Evolutionary conservation across 1,140 invertebrate genomes (phyloP).

Genomic region (Cephus cinctus): DNA sequence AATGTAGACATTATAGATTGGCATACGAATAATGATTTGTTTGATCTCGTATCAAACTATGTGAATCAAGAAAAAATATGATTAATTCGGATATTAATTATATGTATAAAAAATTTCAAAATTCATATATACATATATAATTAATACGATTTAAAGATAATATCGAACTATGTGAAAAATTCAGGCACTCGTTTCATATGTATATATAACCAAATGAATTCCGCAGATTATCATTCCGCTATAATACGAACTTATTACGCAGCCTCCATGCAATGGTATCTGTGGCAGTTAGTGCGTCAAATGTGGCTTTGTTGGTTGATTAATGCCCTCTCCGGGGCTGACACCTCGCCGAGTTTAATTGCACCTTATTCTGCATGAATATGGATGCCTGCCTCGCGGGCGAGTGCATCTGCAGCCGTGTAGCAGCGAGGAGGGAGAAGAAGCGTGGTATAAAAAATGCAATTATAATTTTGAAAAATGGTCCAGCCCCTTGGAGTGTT

Average conservation of each 20-base stretch:
- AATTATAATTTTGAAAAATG: constrained; percentile 57
- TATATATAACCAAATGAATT: too few relatives aligned
- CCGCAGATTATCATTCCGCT: constrained; percentile 41
- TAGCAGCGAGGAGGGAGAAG: not conserved
- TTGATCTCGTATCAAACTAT: too few relatives aligned
- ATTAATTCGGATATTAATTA: too few relatives aligned
- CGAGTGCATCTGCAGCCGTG: constrained; percentile 18
- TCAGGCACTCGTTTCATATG: too few relatives aligned
- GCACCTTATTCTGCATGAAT: constrained; percentile 56
- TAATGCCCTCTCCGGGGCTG: constrained; percentile 51
- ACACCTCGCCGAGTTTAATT: constrained; percentile 56
- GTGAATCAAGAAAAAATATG: too few relatives aligned
- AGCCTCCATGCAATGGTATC: constrained; percentile 45
- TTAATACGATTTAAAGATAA: too few relatives aligned
- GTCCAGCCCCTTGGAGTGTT: constrained; percentile 26
- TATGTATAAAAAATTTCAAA: too few relatives aligned
- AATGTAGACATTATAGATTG: too few relatives aligned
- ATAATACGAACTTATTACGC: constrained; percentile 48
- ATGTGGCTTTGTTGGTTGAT: constrained; percentile 54
- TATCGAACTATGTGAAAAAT: too few relatives aligned
- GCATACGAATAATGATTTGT: too few relatives aligned
- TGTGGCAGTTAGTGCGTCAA: constrained; percentile 48
- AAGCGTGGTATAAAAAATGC: constrained; percentile 43
- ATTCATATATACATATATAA: too few relatives aligned
- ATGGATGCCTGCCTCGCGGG: constrained; percentile 52